These are phyloP conservation scores for Podarcis lilfordi DNA, from an alignment of 2,797 vertebrate species.

Conservation along the genomic window DNA sequence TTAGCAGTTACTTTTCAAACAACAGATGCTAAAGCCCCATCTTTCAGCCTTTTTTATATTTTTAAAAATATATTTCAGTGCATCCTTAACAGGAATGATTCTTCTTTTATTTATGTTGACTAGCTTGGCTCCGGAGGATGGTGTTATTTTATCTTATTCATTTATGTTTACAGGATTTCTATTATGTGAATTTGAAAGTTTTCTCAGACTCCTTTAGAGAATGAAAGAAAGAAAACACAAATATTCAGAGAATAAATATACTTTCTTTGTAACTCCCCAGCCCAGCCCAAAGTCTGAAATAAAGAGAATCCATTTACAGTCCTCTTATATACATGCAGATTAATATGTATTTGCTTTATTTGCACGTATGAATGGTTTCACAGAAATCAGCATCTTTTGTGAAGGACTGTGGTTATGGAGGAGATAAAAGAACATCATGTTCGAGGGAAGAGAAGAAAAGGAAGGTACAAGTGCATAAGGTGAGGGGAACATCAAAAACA, in stretches of 20 bases:
- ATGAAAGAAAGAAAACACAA: neutral
- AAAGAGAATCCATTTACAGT: neutral
- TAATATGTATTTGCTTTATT: neutral
- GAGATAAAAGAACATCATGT: too few relatives aligned
- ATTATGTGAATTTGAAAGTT: neutral
- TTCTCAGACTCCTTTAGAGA: neutral
- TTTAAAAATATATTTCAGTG: neutral
- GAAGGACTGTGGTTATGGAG: neutral
- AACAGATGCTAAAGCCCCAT: neutral
- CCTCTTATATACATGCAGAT: neutral
- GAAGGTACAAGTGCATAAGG: neutral
- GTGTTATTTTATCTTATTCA: neutral
- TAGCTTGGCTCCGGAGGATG: slow-evolving; percentile 5
- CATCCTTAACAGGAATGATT: slow-evolving; percentile 18
- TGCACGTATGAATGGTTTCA: neutral
- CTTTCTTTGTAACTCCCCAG: neutral
- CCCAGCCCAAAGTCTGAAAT: neutral
- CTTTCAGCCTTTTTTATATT: neutral
- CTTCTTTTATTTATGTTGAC: slow-evolving; percentile 19
- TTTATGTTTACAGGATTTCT: neutral
- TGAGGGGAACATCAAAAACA: too few relatives aligned
- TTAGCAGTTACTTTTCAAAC: slow-evolving; percentile 59
- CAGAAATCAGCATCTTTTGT: neutral
- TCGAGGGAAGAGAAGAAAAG: neutral
- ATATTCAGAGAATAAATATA: neutral